Conservation (phyloP, 2,797 vertebrate genomes). For the Amazonetta brasiliensis region DNA sequence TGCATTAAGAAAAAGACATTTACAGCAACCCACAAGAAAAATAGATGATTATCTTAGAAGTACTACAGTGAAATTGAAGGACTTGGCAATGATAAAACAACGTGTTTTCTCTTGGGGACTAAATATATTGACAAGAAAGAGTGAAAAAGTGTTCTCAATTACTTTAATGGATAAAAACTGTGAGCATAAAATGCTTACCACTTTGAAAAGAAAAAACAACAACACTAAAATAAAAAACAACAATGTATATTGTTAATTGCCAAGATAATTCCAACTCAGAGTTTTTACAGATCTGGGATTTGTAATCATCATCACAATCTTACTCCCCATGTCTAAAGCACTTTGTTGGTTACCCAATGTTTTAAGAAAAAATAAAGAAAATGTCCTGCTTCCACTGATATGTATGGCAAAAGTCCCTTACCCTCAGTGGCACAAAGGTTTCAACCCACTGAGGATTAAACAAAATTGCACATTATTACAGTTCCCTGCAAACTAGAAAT, state of each 20-base stretch:
- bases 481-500: not conserved
- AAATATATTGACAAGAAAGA: not conserved
- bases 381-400: not conserved
- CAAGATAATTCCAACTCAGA: not conserved
- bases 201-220: not conserved
- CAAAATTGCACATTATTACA: not conserved
- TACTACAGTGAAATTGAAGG: constrained; percentile 33
- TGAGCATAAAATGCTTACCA: not conserved
- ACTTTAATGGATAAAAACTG: constrained; percentile 10
- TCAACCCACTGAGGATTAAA: not conserved
- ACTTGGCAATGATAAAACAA: not conserved
- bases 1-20: not conserved
- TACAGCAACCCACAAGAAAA: constrained; percentile 1
- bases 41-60: not conserved
- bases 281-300: constrained; percentile 7
- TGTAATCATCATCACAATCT: not conserved
- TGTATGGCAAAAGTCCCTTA: not conserved
- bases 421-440: not conserved
- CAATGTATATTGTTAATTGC: not conserved
- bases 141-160: not conserved
- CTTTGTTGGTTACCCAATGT: not conserved
- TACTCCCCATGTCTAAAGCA: not conserved
- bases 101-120: constrained; percentile 20
- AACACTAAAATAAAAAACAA: not conserved
- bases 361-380: not conserved